Evolutionary conservation across 2,888 invertebrate genomes (phyloP), one percentile per base, ranked within the genome.

Genomic region (Colostygia pectinataria): DNA sequence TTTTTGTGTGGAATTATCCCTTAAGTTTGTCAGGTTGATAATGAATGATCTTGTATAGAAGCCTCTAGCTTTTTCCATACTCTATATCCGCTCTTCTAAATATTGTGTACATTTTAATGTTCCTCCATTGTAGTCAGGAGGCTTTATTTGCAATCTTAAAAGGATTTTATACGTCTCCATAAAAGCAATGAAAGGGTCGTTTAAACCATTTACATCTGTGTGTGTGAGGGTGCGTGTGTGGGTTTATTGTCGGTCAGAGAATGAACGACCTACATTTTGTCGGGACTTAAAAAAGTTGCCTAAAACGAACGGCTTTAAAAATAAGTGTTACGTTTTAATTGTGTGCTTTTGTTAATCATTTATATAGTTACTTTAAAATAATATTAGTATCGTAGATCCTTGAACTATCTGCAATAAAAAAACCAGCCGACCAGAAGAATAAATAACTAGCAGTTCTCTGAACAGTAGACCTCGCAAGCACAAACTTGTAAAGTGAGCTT

Each of bases 111-210:
- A 32, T 33, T 42, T 32, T 42, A 33, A 41, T 41, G 41, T 32
- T 27, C 15, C 18, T 6, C 15, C 25, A 33, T 25, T 41, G 25
- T 41, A 18, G 13, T 14, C 37, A 14, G 20, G 13, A 14, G 9
- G 43, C 43, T 36, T 44, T 44, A 44, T 37, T 36, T 14, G 36
- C 29, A 23, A 44, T 36, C 23, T 36, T 28, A 36, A 29, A 29
- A 24, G 41, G 25, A 42, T 14, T 36, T 23, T 29, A 36, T 36
- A 36, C 29, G 36, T 36, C 36, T 23, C 20, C 14, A 14, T 44
- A 18, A 36, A 44, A 44, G 43, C 13, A 24, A 36, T 28, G 14
- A 44, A 44, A 36, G 12, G 7, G 40, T 18, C 18, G 37, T 38
- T 37, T 37, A 37, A 25, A 6, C 12, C 24, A 7, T 20, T 9